Evolutionary conservation across 2,888 invertebrate genomes (phyloP).

Genomic region (Cerceris ruficornis): DNA sequence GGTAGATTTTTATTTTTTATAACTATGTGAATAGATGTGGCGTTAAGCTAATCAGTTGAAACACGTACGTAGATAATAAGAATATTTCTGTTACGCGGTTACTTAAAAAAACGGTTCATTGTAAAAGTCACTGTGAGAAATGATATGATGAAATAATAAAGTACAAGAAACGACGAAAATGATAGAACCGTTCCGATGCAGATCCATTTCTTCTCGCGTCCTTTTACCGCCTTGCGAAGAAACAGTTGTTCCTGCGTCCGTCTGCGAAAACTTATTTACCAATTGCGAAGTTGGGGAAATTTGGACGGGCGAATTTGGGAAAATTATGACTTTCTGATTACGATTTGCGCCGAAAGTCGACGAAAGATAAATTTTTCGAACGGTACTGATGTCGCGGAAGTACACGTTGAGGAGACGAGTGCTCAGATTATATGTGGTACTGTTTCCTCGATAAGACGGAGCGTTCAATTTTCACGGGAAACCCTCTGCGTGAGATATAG

Average conservation of each 20-base stretch:
- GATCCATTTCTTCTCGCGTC: too few species aligned
- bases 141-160: not conserved
- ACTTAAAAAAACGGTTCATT: not conserved
- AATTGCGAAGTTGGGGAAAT: too few species aligned
- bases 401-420: too few species aligned
- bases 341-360: too few species aligned
- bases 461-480: not conserved
- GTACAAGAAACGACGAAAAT: not conserved
- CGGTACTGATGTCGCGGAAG: too few species aligned
- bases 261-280: too few species aligned
- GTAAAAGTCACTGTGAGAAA: not conserved
- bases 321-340: too few species aligned
- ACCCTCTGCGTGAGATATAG: slow-evolving; percentile 53
- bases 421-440: not conserved
- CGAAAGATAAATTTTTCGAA: too few species aligned
- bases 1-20: not conserved
- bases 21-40: not conserved
- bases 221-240: too few species aligned
- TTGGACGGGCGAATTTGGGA: too few species aligned
- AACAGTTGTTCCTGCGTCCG: too few species aligned
- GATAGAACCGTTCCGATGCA: too few species aligned
- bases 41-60: not conserved
- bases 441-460: not conserved
- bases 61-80: not conserved
- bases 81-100: not conserved